Base-by-base conservation (phyloP, 2,113 vertebrate species). In the Delphinapterus leucas region DNA sequence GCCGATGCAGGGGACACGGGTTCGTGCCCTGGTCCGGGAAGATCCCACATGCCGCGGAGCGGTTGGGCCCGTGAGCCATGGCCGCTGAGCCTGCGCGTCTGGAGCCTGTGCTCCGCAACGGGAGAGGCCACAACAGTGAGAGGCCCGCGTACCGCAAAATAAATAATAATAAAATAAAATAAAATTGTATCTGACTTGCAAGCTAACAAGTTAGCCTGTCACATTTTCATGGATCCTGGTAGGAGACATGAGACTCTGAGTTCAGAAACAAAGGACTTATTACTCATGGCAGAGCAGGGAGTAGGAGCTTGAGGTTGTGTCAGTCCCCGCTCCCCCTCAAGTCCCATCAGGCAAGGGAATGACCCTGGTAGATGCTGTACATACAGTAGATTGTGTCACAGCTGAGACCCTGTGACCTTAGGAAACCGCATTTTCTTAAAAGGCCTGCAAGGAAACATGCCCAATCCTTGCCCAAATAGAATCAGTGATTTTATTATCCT, bases 101-200 rank as follows among this genome's bases (percentile, higher is more conserved):
- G 44, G 44, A 44, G 44, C 44, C 44, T 44, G 44, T 44, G 44
- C 44, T 41, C 41, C 1, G 6, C 41, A 41, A 41, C 8, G 2
- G 44, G 44, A 44, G 44, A 44, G 44, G 44, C 44, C 44, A 44
- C 44, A 0, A 10, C 44, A 44, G 44, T 44, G 44, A 44, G 44
- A 44, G 44, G 9, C 9, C 44, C 44, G 44, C 0, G 9, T 2
- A 47, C 44, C 10, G 0, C 44, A 47, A 2, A 38, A 38, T n/a
- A 36, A 36, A 36, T 4, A 38, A 38, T 38, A 38, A 44, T 44
- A 44, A 44, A 47, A 8, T 47, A 47, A 47, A 47, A 47, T 47
- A 47, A 11, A 47, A 47, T 10, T 47, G 44, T 47, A 41, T 28
- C 25, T 6, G 36, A 4, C 20, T 63, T 47, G 15, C 20, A 90